These are phyloP conservation scores for Sisyra nigra DNA, from an alignment of 2,888 invertebrate genomes.

Conservation along the genomic window DNA sequence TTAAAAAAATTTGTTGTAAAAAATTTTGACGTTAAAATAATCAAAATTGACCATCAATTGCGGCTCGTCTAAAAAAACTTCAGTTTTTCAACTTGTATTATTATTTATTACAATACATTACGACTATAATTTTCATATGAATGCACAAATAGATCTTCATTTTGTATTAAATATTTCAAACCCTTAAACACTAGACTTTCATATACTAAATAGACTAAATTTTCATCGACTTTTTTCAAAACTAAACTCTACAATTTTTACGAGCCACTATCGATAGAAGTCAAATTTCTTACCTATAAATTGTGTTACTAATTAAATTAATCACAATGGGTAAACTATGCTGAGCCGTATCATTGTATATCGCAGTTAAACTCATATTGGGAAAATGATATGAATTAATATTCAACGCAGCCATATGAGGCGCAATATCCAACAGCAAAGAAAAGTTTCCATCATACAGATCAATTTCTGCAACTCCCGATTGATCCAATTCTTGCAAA, in stretches of 20 bases:
- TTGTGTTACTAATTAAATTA: conserved; percentile 53
- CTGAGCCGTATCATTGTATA: conserved; percentile 64
- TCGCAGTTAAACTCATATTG: conserved; percentile 40
- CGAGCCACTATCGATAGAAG: too few relatives aligned
- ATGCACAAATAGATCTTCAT: too few relatives aligned
- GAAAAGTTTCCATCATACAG: conserved; percentile 51
- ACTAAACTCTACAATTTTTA: too few relatives aligned
- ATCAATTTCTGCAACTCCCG: conserved; percentile 25
- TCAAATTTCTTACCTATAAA: conserved; percentile 34
- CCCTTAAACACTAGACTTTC: too few relatives aligned
- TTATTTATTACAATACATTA: too few relatives aligned
- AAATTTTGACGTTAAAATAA: neutral
- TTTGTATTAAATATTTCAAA: too few relatives aligned
- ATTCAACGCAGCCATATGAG: conserved; percentile 50
- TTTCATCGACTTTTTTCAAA: too few relatives aligned
- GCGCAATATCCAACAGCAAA: conserved; percentile 40
- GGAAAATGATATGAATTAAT: conserved; percentile 35
- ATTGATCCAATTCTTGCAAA: conserved; percentile 19
- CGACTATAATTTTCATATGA: too few relatives aligned
- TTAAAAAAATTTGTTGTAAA: conserved; percentile 1
- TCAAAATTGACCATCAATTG: too few relatives aligned
- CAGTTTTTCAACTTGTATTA: neutral
- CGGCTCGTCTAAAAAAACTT: too few relatives aligned
- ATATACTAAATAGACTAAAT: too few relatives aligned
- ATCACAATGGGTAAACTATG: conserved; percentile 63